phyloP scores from a whole-genome alignment of 2,888 invertebrate species.

The Ophioninae sp. region DNA sequence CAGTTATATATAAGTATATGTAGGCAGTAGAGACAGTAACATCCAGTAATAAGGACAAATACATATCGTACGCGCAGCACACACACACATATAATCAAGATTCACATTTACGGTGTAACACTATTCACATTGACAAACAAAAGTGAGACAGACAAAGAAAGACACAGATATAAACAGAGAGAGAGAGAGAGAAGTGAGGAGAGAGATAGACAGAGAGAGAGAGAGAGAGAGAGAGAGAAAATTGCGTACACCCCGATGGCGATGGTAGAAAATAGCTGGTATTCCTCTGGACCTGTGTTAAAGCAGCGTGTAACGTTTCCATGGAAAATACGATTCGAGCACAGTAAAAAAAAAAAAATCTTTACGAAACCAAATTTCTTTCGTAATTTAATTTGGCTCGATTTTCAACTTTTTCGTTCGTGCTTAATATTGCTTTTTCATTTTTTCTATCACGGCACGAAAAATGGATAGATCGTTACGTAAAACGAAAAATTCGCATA shows the following conservation, averaged over 20 bases:
- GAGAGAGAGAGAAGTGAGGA: slow-evolving; percentile 71
- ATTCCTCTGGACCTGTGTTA: slow-evolving; percentile 49
- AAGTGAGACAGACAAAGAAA: slow-evolving; percentile 46
- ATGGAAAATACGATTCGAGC: slow-evolving; percentile 7
- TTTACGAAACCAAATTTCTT: neutral
- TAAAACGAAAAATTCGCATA: too few species aligned
- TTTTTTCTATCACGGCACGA: too few species aligned
- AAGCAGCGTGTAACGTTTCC: slow-evolving; percentile 44
- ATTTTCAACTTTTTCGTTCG: neutral
- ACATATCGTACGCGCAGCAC: slow-evolving; percentile 51
- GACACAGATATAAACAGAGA: slow-evolving; percentile 71
- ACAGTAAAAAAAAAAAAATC: slow-evolving; percentile 27
- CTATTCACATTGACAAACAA: slow-evolving; percentile 48
- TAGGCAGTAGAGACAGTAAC: slow-evolving; percentile 66
- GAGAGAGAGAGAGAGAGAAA: slow-evolving; percentile 67
- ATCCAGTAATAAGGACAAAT: slow-evolving; percentile 52
- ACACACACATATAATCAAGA: slow-evolving; percentile 38
- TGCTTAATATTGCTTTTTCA: too few species aligned
- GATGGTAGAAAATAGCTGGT: slow-evolving; percentile 43
- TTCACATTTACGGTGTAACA: slow-evolving; percentile 41
- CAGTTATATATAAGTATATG: slow-evolving; percentile 69
- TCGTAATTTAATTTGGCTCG: neutral
- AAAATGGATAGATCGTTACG: too few species aligned
- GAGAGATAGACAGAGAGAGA: slow-evolving; percentile 69
- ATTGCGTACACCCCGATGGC: slow-evolving; percentile 39